Evolutionary conservation across 1,140 invertebrate species (phyloP), one percentile per base, ranked within the genome.

Genomic region (Zaprionus lachaisei): DNA sequence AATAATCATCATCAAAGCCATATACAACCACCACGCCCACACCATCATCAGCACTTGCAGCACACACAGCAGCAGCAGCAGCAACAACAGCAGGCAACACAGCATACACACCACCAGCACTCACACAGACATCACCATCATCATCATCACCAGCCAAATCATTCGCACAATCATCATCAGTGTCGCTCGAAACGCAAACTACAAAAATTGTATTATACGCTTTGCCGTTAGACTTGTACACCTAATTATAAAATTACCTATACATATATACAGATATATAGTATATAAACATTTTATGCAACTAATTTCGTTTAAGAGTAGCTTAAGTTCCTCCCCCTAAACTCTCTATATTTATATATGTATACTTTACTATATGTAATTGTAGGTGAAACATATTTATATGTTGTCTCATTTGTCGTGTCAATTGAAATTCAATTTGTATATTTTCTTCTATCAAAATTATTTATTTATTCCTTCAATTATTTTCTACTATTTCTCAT

Each of bases 181-280:
- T 91, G 85, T 92, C 90, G 83, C 81, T 87, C 90, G 67, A 92
- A 92, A 91, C 91, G 91, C 81, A 92, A 87, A 82, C 77, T 92
- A 81, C 91, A 92, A 81, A 92, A 92, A 87, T 80, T 92, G 83
- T 92, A 92, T 92, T 92, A 92, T 91, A 91, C 91, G 73, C 90
- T 92, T 86, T 92, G 90, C 77, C 90, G 90, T 84, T 92, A 91
- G 91, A 87, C 81, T 75, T 70, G 79, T 90, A 89, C 61, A 79
- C 66, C 63, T 75, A 63, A 77, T 76, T 55, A 60, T 61, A 51
- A 71, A 65, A 75, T 57, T 77, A 82, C 61, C 70, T 84, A 64
- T 85, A 85, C 60, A 47, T 17, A 47, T 47, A 47, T 44, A 47
- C 41, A 47, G 41, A 47, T 47, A 28, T 28, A 38, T 41, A 26